Base-by-base conservation (phyloP, 2,797 vertebrate species). In the Bothrops alternatus region DNA sequence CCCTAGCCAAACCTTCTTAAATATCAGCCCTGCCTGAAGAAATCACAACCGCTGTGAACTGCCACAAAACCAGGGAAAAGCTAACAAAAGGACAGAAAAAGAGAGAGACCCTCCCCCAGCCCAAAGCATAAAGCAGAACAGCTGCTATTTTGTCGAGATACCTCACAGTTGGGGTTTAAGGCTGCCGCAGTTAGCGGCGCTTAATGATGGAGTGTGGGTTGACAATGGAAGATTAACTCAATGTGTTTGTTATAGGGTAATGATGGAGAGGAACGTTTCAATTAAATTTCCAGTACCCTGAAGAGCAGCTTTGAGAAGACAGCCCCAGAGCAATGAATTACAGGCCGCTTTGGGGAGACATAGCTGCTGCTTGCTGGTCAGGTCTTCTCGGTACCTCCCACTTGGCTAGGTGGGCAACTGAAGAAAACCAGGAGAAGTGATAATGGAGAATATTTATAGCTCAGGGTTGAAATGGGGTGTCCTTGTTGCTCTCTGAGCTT, bases 161-260 rank as follows among this genome's bases (percentile, higher is more conserved):
- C 8, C 12, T 92, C 78, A 88, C 60, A 94, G 58, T n/a, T 65
- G 4, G 87, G 91, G 94, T 92, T 89, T 88, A 57, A 0, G 1
- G 20, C 90, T 95, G 96, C 95, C 96, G 94, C 95, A 78, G 4
- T 82, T 90, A 94, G 92, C 88, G 85, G 93, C 63, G 57, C 86
- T 20, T 96, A 92, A 93, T 94, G 93, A 96, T 89, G 78, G 32
- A 88, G 63, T 91, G 69, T 87, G 37, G 63, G 28, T 86, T 91
- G 93, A 93, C 95, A 96, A 94, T 85, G 28, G 91, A 94, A 78
- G 78, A 93, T 94, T 96, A 96, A 93, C 95, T 95, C 89, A 88
- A 93, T 95, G 93, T 95, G 93, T 96, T 95, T 95, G 94, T 94
- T 95, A 94, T 13, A 1, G 92, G 92, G 93, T 95, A 94, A 95